These are phyloP conservation scores for Corvus cornix DNA, from an alignment of 2,113 vertebrate species.

Conservation along the genomic window DNA sequence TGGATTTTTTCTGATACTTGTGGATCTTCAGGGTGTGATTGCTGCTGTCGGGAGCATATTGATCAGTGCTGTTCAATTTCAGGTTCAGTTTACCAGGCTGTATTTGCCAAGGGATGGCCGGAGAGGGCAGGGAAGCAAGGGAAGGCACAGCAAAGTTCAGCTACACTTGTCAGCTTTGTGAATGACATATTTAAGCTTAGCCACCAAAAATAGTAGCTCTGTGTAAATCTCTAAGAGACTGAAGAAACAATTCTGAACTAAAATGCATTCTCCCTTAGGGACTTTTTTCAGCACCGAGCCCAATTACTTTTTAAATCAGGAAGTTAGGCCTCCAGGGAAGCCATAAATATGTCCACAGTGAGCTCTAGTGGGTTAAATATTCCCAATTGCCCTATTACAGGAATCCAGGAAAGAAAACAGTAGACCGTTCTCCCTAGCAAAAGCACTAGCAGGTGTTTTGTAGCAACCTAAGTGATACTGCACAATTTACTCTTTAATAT, in stretches of 20 bases:
- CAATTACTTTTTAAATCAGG: not conserved
- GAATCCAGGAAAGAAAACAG: not conserved
- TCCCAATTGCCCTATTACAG: not conserved
- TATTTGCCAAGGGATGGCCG: not conserved
- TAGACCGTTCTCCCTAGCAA: not conserved
- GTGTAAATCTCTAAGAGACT: not conserved
- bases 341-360: not conserved
- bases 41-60: not conserved
- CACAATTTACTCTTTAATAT: not conserved
- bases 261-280: not conserved
- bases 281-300: not conserved
- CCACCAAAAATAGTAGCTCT: not conserved
- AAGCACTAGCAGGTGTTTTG: not conserved
- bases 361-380: not conserved
- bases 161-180: accelerated
- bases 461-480: not conserved
- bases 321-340: not conserved
- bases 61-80: not conserved
- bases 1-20: not conserved
- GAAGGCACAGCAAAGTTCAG: not conserved
- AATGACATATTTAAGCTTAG: not conserved
- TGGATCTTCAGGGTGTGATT: not conserved
- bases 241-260: not conserved
- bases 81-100: not conserved
- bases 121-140: not conserved